Conservation (phyloP, 2,888 invertebrate genomes). For the Leucophenga maculata region DNA sequence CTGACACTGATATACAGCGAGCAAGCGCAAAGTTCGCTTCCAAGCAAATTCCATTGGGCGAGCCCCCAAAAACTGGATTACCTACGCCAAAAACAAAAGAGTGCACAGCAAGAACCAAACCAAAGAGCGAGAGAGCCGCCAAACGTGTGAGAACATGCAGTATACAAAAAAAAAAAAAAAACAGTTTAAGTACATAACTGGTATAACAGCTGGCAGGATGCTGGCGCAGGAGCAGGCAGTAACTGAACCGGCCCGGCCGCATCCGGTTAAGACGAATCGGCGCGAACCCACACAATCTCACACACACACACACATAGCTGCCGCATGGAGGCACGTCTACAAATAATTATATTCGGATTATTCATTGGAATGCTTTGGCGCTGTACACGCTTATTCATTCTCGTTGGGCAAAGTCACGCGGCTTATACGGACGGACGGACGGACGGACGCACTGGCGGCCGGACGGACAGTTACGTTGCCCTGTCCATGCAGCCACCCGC, state of each 20-base stretch:
- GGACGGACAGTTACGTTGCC: no score
- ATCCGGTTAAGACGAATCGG: not conserved
- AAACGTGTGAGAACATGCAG: no score
- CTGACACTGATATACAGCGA: not conserved
- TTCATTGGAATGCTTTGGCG: constrained; percentile 17
- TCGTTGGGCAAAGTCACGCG: not conserved
- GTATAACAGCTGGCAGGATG: no score
- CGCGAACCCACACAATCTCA: not conserved
- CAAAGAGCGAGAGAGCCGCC: not conserved
- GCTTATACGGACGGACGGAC: not conserved
- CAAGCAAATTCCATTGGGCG: constrained; percentile 9
- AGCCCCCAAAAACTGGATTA: constrained; percentile 23
- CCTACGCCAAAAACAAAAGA: not conserved
- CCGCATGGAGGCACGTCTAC: constrained; percentile 8
- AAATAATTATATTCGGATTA: not conserved
- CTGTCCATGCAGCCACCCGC: no score
- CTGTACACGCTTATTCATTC: not conserved
- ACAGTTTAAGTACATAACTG: no score
- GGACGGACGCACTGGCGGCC: no score
- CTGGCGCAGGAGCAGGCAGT: no score
- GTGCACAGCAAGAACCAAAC: not conserved
- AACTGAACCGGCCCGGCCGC: not conserved
- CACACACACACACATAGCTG: not conserved
- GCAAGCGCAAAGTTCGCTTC: constrained; percentile 12
- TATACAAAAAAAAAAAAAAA: no score